Evolutionary conservation across 2,888 invertebrate species (phyloP).

Genomic region (Drosophila tripunctata): DNA sequence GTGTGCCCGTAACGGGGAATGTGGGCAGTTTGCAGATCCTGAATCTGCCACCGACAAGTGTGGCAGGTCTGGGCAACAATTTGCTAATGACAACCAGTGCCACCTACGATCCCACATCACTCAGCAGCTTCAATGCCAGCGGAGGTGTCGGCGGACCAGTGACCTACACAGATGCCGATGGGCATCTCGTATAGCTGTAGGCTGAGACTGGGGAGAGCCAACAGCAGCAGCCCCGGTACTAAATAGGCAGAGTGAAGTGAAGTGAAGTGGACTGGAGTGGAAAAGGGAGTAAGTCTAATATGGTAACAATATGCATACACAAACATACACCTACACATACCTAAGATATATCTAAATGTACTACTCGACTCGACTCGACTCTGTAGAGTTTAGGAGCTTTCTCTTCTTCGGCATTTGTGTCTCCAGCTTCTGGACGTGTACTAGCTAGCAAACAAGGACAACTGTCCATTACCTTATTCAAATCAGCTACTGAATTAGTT

Average conservation of each 20-base stretch:
- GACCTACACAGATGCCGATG: conserved; percentile 84
- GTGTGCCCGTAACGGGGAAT: conserved; percentile 73
- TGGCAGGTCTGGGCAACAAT: conserved; percentile 83
- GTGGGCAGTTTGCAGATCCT: conserved; percentile 85
- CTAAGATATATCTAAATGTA: conserved; percentile 33
- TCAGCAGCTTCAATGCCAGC: conserved; percentile 82
- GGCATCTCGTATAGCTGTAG: conserved; percentile 84
- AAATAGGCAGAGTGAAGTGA: conserved; percentile 5
- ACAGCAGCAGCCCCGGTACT: conserved; percentile 77
- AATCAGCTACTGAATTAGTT: conserved; percentile 79
- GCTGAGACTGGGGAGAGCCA: conserved; percentile 69
- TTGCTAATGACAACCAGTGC: conserved; percentile 81
- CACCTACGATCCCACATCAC: conserved; percentile 82
- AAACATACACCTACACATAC: neutral
- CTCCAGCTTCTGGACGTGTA: conserved; percentile 24
- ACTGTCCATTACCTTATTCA: conserved; percentile 74
- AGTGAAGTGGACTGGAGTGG: neutral
- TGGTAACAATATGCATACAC: conserved; percentile 7
- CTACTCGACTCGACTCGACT: too few relatives aligned
- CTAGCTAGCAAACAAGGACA: conserved; percentile 10
- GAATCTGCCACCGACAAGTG: conserved; percentile 86
- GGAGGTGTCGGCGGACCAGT: conserved; percentile 59
- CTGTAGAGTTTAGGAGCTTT: conserved; percentile 65
- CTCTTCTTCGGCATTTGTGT: conserved; percentile 21
- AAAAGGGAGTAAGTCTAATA: conserved; percentile 7